Evolutionary conservation across 1,140 invertebrate genomes (phyloP).

Genomic region (Papilio dardanus): DNA sequence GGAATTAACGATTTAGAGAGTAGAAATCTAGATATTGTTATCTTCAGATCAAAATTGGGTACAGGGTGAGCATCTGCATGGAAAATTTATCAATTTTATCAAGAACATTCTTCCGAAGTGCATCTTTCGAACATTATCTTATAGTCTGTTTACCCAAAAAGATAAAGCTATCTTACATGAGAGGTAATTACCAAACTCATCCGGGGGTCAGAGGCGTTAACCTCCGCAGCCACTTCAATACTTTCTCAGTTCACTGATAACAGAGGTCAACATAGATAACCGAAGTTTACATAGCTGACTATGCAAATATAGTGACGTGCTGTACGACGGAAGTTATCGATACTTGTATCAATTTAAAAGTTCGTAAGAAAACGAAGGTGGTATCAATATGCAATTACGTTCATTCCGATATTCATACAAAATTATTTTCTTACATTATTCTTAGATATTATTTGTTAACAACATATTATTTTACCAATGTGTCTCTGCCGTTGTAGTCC

Average conservation of each 20-base stretch:
- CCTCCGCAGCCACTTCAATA: conserved; percentile 29
- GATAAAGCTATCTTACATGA: conserved; percentile 30
- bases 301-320: conserved; percentile 37
- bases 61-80: too few species aligned
- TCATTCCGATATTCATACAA: too few species aligned
- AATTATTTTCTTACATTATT: too few species aligned
- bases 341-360: background rate
- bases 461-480: too few species aligned
- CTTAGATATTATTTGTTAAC: too few species aligned
- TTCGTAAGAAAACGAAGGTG: background rate
- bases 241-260: conserved; percentile 35
- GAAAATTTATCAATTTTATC: too few species aligned
- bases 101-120: background rate
- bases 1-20: background rate
- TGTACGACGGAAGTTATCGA: background rate
- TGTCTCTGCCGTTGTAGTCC: too few species aligned
- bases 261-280: conserved; percentile 33
- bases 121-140: conserved; percentile 25
- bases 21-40: background rate
- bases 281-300: conserved; percentile 24
- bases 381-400: too few species aligned
- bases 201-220: conserved; percentile 38
- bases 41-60: too few species aligned
- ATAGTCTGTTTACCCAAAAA: conserved; percentile 24
- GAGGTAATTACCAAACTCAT: conserved; percentile 32